A percentile compares a stretch with the other conserved stretches of the same genome.
Conservation (phyloP, 2,888 invertebrate genomes). For the Eupithecia subfuscata region DNA sequence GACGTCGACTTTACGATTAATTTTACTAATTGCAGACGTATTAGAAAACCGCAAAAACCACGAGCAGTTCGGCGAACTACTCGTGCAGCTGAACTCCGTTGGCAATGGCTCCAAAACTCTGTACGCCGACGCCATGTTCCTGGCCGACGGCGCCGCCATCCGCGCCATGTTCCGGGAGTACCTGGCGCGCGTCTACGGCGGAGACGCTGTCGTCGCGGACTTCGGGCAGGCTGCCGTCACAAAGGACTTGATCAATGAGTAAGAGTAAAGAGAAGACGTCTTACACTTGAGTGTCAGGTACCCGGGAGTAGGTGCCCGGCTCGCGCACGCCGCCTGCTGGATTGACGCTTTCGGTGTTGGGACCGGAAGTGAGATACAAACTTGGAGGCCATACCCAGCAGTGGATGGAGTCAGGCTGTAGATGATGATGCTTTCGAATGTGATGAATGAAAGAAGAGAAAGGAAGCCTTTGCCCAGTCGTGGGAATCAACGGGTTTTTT, state of each 20-base stretch:
- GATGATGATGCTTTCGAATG: not conserved
- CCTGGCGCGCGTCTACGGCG: conserved; percentile 82
- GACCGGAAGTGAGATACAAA: not conserved
- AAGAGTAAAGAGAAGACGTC: conserved; percentile 40
- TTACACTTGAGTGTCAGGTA: not conserved
- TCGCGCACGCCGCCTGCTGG: too few species aligned
- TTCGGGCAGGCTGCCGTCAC: conserved; percentile 71
- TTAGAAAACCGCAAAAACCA: conserved; percentile 66
- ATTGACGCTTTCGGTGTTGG: too few species aligned
- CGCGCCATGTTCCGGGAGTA: conserved; percentile 81
- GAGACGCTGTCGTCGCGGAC: conserved; percentile 82
- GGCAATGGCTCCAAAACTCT: conserved; percentile 63
- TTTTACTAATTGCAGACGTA: conserved; percentile 59
- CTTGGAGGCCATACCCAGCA: not conserved
- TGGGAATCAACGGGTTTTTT: not conserved
- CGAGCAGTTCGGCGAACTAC: conserved; percentile 80
- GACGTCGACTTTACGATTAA: not conserved
- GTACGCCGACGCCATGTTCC: conserved; percentile 85
- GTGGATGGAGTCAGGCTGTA: not conserved
- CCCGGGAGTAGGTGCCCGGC: too few species aligned
- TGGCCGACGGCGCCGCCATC: conserved; percentile 82
- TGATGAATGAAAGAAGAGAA: too few species aligned
- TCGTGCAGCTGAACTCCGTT: conserved; percentile 63
- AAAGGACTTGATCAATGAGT: conserved; percentile 81
- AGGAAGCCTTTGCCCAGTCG: too few species aligned